Evolutionary conservation across 2,113 vertebrate species (phyloP).

Genomic region (Bubo blakistoni): DNA sequence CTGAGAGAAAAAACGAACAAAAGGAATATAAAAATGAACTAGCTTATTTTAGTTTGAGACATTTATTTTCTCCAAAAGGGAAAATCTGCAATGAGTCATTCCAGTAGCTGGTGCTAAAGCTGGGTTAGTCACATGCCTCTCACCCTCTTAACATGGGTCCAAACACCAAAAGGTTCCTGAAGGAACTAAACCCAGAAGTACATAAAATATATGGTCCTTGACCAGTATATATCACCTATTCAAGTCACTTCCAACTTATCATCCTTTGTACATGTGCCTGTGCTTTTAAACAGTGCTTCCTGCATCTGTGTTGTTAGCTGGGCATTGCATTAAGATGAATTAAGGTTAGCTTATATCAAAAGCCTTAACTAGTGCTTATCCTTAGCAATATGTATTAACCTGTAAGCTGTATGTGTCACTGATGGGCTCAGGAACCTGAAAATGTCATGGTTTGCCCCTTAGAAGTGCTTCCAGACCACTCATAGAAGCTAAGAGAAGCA

Average conservation of each 20-base stretch:
- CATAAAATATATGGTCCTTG: not conserved
- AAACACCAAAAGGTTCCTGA: not conserved
- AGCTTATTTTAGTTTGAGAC: not conserved
- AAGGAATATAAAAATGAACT: not conserved
- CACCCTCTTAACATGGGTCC: not conserved
- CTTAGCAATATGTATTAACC: not conserved
- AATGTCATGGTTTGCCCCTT: not conserved
- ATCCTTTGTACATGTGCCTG: accelerated
- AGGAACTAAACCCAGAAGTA: not conserved
- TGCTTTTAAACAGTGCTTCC: not conserved
- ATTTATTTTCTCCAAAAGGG: not conserved
- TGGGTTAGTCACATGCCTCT: not conserved
- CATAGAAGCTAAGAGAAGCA: not conserved
- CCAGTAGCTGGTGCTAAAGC: not conserved
- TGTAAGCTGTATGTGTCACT: not conserved
- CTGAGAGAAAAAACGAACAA: not conserved
- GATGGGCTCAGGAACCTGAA: not conserved
- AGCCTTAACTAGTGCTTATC: not conserved
- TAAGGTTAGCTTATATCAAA: not conserved
- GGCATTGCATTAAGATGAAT: not conserved
- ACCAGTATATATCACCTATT: not conserved
- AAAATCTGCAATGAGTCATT: not conserved
- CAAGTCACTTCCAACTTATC: not conserved
- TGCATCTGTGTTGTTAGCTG: not conserved
- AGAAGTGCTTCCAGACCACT: not conserved